phyloP scores from a whole-genome alignment of 1,140 invertebrate species.

The Macrocentrus cingulum region DNA sequence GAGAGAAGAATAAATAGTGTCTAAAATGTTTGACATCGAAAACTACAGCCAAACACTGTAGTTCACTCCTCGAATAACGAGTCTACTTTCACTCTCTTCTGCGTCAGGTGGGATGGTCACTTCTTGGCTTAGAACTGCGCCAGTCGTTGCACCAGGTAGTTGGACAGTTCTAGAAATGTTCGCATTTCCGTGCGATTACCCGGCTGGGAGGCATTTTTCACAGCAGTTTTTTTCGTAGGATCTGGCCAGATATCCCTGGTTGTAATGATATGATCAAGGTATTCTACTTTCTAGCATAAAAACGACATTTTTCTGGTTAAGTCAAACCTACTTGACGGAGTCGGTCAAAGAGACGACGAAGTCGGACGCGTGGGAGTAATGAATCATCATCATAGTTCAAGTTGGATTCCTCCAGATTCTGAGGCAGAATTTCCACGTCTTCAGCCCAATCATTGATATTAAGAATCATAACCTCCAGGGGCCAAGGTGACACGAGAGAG shows the following conservation, averaged over 20 bases:
- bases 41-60: slow-evolving; percentile 31
- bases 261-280: background rate
- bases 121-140: background rate
- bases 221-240: background rate
- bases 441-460: background rate
- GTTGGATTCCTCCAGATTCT: background rate
- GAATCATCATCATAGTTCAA: background rate
- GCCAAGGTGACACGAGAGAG: background rate
- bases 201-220: background rate
- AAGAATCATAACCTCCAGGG: background rate
- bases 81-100: background rate
- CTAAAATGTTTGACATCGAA: slow-evolving; percentile 47
- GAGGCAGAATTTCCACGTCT: background rate
- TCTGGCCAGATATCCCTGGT: background rate
- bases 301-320: background rate
- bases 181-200: background rate
- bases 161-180: slow-evolving; percentile 7
- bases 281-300: background rate
- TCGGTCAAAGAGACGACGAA: background rate
- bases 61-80: slow-evolving; percentile 32
- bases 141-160: background rate
- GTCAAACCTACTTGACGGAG: background rate
- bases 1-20: slow-evolving; percentile 51
- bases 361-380: background rate
- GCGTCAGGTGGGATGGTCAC: too few species aligned